Conservation (phyloP, 2,797 vertebrate genomes). For the Enteromius afrohamiltoni region DNA sequence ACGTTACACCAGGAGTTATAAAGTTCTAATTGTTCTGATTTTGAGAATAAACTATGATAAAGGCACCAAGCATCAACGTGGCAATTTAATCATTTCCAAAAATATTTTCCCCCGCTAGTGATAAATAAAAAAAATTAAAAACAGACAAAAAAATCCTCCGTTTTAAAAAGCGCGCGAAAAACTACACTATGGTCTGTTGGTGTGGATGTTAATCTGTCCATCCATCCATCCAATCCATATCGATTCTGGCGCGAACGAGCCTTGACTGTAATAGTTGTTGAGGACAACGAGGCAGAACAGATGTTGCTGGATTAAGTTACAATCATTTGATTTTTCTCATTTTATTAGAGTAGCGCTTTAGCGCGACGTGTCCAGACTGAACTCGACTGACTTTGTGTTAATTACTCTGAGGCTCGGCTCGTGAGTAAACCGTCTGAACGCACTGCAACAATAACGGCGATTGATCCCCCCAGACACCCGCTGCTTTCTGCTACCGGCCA, state of each 20-base stretch:
- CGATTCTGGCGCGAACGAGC: not conserved
- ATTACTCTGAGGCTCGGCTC: conserved; percentile 21
- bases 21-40: not conserved
- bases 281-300: conserved; percentile 19
- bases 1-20: not conserved
- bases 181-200: not conserved
- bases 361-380: not conserved
- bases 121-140: too few relatives aligned
- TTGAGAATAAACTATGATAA: not conserved
- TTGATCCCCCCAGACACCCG: conserved; percentile 14
- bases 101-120: not conserved
- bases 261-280: not conserved
- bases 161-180: not conserved
- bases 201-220: not conserved
- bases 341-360: not conserved
- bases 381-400: not conserved
- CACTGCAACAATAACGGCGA: conserved; percentile 37
- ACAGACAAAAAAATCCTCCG: not conserved
- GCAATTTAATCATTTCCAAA: not conserved
- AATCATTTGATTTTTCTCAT: conserved; percentile 41
- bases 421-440: conserved; percentile 57
- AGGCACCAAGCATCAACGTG: not conserved
- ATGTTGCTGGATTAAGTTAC: conserved; percentile 36
- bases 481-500: conserved; percentile 35
- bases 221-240: not conserved